Conservation (phyloP, 1,140 invertebrate species). For the Cotesia chilonis region DNA sequence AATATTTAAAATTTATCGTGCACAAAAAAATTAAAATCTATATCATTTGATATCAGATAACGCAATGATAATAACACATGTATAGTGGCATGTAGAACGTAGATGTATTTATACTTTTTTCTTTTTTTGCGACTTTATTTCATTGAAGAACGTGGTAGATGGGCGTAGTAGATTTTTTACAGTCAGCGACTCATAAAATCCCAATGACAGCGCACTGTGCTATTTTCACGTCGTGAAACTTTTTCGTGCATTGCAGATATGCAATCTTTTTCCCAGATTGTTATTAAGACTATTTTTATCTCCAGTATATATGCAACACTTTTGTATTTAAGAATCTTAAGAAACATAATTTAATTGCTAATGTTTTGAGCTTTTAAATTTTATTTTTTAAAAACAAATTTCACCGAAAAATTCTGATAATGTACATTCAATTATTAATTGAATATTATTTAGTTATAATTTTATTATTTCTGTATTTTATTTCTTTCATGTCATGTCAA, state of each 20-base stretch:
- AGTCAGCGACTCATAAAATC: conserved; percentile 26
- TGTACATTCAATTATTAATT: no score
- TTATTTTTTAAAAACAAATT: no score
- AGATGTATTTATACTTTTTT: conserved; percentile 2
- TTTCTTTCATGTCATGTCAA: background rate
- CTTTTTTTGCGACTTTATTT: background rate
- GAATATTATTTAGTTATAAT: background rate
- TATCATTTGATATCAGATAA: no score
- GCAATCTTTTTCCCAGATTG: conserved; percentile 7
- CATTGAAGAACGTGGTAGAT: background rate
- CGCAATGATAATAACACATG: no score
- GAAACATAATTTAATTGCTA: no score
- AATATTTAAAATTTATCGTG: background rate
- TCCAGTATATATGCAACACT: conserved; percentile 3
- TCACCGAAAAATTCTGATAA: background rate
- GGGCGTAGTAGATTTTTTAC: background rate
- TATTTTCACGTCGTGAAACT: conserved; percentile 25
- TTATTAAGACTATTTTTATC: conserved; percentile 30
- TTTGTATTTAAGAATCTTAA: background rate
- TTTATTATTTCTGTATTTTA: background rate
- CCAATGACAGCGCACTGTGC: background rate
- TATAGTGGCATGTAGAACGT: no score
- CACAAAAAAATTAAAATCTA: background rate
- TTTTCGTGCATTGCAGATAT: conserved; percentile 19
- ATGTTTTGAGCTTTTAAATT: no score